Base-by-base conservation (phyloP, 2,113 vertebrate species). In the Lonchura striata region DNA sequence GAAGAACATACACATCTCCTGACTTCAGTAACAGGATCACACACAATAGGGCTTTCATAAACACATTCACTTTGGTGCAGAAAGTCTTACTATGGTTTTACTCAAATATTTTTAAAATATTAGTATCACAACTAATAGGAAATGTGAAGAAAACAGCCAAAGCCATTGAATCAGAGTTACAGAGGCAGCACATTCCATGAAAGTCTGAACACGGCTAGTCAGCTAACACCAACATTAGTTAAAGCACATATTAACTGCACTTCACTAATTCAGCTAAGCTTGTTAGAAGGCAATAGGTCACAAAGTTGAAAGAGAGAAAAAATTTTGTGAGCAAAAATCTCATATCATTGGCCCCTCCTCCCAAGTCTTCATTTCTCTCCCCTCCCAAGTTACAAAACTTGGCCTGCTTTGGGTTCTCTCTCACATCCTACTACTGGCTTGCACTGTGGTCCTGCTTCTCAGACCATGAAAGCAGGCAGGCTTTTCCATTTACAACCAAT, bases 1-100 rank as follows among this genome's bases (percentile, higher is more conserved):
- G 42, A 68, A 47, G 42, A 86, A 46, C 22, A 50, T 1, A 41
- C 3, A 39, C 15, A 23, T 10, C 69, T 77, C 46, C 77, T 13
- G 3, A 53, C 39, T 39, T 72, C 53, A 33, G 27, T 6, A 74
- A 57, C 28, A 75, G 28, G 6, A 50, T 37, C 27, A 19, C 25
- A 49, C 4, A 33, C 28, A 61, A 44, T 0, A 53, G 7, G 7
- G 25, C 17, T 74, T 70, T 52, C 10, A 57, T 8, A 60, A 59
- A 64, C 3, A 31, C 2, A 9, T 5, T 24, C 2, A 0, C 15
- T 63, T 41, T 13, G 20, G 9, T 31, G 30, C 41, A n/a, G 16
- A 66, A 71, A 9, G 47, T 33, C 59, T 46, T 57, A 47, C 7
- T 74, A 15, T 1, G 17, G 49, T 35, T 74, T 50, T 33, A 75